These are phyloP conservation scores for Oryzias curvinotus DNA, from an alignment of 2,113 vertebrate genomes.

Conservation along the genomic window DNA sequence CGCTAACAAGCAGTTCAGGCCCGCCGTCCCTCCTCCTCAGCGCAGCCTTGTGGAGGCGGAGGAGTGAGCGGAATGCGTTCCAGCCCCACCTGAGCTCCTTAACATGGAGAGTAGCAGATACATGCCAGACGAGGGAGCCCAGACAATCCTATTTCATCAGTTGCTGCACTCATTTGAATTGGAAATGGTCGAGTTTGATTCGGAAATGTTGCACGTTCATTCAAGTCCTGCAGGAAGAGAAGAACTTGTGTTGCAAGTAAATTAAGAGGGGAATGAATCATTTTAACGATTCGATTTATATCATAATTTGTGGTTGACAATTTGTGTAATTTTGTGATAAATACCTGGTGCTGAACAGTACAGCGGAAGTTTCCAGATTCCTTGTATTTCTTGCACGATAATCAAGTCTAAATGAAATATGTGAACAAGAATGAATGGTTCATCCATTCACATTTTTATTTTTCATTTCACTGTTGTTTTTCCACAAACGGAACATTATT, in stretches of 20 bases:
- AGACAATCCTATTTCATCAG: constrained; percentile 8
- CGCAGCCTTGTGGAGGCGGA: constrained; percentile 21
- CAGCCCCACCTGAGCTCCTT: constrained; percentile 39
- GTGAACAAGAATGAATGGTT: too few relatives aligned
- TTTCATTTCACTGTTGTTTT: too few relatives aligned
- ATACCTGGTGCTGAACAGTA: too few relatives aligned
- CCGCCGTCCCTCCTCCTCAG: constrained; percentile 33
- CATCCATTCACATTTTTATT: too few relatives aligned
- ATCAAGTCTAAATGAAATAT: too few relatives aligned
- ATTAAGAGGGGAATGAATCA: too few relatives aligned
- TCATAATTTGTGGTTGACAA: too few relatives aligned
- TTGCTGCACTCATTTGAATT: constrained; percentile 62
- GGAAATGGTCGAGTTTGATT: constrained; percentile 64
- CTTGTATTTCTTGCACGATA: too few relatives aligned
- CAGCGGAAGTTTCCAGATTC: too few relatives aligned
- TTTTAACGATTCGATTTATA: too few relatives aligned
- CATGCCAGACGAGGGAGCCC: constrained; percentile 11
- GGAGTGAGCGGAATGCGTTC: constrained; percentile 59
- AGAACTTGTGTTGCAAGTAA: neutral
- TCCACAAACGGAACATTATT: too few relatives aligned
- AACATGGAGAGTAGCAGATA: constrained; percentile 32
- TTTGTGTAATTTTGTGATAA: too few relatives aligned
- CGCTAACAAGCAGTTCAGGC: constrained; percentile 57
- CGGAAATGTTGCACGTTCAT: constrained; percentile 47
- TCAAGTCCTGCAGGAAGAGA: constrained; percentile 12